Conservation (phyloP, 2,113 vertebrate genomes). For the Entelurus aequoreus region DNA sequence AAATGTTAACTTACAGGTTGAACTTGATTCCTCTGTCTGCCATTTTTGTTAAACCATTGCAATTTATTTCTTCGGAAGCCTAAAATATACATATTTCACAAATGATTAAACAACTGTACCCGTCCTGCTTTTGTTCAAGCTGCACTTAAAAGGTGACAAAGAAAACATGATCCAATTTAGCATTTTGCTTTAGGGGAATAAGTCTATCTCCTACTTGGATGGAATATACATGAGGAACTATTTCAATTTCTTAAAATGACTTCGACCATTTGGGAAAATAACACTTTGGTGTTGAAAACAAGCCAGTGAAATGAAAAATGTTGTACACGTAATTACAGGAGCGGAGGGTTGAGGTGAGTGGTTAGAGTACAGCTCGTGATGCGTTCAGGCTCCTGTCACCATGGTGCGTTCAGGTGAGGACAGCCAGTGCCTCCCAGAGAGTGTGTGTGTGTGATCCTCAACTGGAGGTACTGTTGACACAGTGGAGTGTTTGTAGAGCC, state of each 20-base stretch:
- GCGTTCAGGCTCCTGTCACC: conserved; percentile 46
- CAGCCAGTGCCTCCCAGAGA: conserved; percentile 34
- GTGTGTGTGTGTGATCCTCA: conserved; percentile 31
- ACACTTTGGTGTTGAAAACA: conserved; percentile 29
- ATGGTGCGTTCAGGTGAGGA: conserved; percentile 49
- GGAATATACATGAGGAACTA: conserved; percentile 60
- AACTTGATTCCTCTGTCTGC: too few relatives aligned
- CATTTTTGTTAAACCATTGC: conserved; percentile 68
- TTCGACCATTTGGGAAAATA: conserved; percentile 46
- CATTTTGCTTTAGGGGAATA: conserved; percentile 43
- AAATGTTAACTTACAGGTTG: too few relatives aligned
- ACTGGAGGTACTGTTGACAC: conserved; percentile 30
- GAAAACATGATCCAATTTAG: conserved; percentile 7
- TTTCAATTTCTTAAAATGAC: conserved; percentile 49
- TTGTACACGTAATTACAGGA: conserved; percentile 64
- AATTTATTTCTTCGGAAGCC: conserved; percentile 71
- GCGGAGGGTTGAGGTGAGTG: conserved; percentile 31
- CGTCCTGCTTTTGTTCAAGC: conserved; percentile 24
- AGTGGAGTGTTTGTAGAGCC: conserved; percentile 42
- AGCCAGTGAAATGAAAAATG: conserved; percentile 52
- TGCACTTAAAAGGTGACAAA: too few relatives aligned
- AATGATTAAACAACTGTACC: conserved; percentile 67
- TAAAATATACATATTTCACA: conserved; percentile 76
- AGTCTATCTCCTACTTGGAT: conserved; percentile 38
- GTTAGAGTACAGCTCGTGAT: too few relatives aligned